Percentiles rank a stretch among this genome's conserved stretches.
Conservation (phyloP, 2,113 vertebrate genomes). For the Callocephalon fimbriatum region DNA sequence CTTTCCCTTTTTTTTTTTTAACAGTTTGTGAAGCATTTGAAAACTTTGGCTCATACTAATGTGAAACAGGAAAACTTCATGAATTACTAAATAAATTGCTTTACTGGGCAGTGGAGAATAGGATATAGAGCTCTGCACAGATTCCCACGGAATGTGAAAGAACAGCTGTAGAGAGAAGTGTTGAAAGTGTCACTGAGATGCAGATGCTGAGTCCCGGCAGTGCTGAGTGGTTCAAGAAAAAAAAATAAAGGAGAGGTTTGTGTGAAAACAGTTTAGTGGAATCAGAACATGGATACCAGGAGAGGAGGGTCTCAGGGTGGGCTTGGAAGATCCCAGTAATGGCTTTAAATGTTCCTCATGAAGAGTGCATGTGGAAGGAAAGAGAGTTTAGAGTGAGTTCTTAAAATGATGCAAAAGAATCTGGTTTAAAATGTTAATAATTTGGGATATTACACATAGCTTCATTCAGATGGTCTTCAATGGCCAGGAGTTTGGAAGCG, state of each 20-base stretch:
- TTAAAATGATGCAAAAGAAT: not conserved
- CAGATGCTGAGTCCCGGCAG: not conserved
- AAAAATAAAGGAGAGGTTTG: not conserved
- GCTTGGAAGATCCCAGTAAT: not conserved
- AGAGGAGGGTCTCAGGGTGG: not conserved
- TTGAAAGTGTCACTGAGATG: not conserved
- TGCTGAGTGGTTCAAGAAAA: not conserved
- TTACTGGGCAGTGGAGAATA: not conserved
- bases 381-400: not conserved
- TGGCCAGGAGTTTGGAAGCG: fast-evolving
- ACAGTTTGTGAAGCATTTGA: fast-evolving
- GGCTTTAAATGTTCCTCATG: not conserved
- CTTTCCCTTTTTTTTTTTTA: not conserved
- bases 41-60: not conserved
- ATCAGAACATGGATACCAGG: not conserved
- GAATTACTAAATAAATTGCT: not conserved
- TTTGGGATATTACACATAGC: not conserved
- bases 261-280: not conserved
- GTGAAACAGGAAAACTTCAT: not conserved
- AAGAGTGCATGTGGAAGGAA: not conserved
- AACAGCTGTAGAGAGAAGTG: not conserved
- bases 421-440: not conserved
- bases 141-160: not conserved
- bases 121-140: not conserved
- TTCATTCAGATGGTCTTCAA: not conserved